Base-by-base conservation (phyloP, 2,113 vertebrate species). In the Tichodroma muraria region DNA sequence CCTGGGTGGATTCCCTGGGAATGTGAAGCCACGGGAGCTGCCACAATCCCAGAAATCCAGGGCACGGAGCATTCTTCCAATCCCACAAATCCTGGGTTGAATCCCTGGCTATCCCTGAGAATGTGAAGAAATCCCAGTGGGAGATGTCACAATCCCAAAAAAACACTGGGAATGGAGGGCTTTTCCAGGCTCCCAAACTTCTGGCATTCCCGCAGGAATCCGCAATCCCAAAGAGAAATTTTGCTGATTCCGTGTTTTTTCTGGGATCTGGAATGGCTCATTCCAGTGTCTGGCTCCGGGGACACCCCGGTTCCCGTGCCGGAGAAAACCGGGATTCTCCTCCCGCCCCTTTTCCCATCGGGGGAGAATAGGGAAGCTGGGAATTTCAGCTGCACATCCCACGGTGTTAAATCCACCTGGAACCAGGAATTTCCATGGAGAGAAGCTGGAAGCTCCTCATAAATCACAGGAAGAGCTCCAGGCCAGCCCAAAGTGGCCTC, bases 401-500 rank as follows among this genome's bases (percentile, higher is more conserved):
- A 8, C 3, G 1, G 19, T 0, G 2, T 49, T 57, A 10, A 57
- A 45, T 24, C 69, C 56, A 13, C 69, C 61, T 6, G 9, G 6
- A 14, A 23, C 3, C 33, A 22, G 47, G 61, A 73, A 49, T 37
- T 4, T 5, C 10, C 30, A 6, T 6, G 14, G 23, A 70, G 33
- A 19, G 42, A 38, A 63, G 49, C 61, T 6, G 18, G 45, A 40
- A 81, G 22, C 42, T 54, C 35, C 20, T 0, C 13, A 33, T 63
- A 45, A 88, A 85, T 72, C 88, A 17, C 33, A 13, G 49, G 50
- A 21, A 10, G 15, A 72, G 27, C 37, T 80, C n/a, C n/a, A n/a
- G n/a, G n/a, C 19, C 21, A 8, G 8, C 45, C 38, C 44, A 0
- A 63, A 82, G 28, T 9, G 42, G 18, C 79, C 85, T 79, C 10